phyloP scores from a whole-genome alignment of 2,797 vertebrate genomes.

The Esox masquinongy region DNA sequence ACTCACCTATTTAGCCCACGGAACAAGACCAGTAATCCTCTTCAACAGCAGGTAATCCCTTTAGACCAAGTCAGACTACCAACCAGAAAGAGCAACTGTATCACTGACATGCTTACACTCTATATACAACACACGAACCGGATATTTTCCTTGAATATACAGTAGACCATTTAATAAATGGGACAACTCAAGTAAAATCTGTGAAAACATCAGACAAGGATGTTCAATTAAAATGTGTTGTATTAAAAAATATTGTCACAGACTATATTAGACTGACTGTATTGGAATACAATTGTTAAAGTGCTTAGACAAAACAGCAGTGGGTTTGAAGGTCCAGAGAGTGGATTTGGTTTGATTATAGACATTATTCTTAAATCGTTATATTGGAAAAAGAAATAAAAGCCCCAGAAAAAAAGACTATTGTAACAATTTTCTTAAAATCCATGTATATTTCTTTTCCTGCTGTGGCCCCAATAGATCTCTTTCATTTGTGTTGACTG shows the following conservation, averaged over 20 bases:
- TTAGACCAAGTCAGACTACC: conserved; percentile 27
- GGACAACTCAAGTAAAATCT: background rate
- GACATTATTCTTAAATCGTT: background rate
- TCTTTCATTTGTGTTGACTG: conserved; percentile 12
- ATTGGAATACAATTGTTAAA: conserved; percentile 33
- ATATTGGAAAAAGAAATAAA: background rate
- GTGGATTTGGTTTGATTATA: background rate
- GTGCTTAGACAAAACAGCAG: conserved; percentile 29
- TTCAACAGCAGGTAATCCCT: conserved; percentile 58
- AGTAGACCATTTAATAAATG: background rate
- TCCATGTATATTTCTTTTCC: conserved; percentile 14
- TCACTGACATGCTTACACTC: conserved; percentile 41
- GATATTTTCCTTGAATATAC: background rate
- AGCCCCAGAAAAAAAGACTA: background rate
- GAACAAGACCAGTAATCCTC: conserved; percentile 55
- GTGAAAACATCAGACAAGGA: background rate
- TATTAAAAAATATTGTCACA: background rate
- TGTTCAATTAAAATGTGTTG: background rate
- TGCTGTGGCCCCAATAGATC: conserved; percentile 32
- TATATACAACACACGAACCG: background rate
- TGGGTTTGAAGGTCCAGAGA: background rate
- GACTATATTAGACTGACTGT: conserved; percentile 5
- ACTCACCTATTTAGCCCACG: conserved; percentile 47
- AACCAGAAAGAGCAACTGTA: conserved; percentile 6
- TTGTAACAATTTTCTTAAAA: conserved; percentile 11